phyloP scores from a whole-genome alignment of 2,797 vertebrate genomes.

The Dicrostonyx torquatus region DNA sequence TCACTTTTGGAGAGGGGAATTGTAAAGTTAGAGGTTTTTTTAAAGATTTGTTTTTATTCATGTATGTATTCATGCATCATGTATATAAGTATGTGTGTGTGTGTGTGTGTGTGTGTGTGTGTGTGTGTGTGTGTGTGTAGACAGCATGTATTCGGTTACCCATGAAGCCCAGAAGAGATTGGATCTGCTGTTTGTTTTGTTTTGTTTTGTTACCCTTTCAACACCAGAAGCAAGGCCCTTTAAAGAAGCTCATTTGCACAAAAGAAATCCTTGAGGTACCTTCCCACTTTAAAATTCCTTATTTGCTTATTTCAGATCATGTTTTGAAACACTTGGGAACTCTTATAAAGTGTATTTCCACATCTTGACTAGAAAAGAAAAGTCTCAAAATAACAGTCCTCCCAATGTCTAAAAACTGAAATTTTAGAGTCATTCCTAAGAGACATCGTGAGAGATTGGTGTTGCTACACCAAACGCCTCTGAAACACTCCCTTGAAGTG shows the following conservation, averaged over 20 bases:
- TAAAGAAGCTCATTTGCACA: background rate
- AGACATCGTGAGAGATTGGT: constrained; percentile 17
- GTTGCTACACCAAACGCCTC: background rate
- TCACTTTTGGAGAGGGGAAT: background rate
- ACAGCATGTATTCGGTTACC: background rate
- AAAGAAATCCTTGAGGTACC: background rate
- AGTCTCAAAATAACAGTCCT: constrained; percentile 31
- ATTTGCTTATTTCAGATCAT: constrained; percentile 22
- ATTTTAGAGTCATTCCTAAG: background rate
- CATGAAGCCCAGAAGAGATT: background rate
- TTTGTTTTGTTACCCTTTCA: background rate
- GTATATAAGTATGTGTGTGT: background rate
- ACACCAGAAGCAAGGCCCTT: background rate
- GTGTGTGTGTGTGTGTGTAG: too few species aligned
- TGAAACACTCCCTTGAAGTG: background rate
- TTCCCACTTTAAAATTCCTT: constrained; percentile 13
- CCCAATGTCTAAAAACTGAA: background rate
- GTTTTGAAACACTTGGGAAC: background rate
- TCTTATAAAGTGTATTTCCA: constrained; percentile 12
- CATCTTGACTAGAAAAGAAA: constrained; percentile 8
- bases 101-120: background rate
- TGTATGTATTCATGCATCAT: background rate
- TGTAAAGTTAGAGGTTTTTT: background rate
- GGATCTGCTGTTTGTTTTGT: background rate
- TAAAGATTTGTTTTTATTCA: background rate